A percentile compares a stretch with the other conserved stretches of the same genome.
phyloP scores from a whole-genome alignment of 2,113 vertebrate species.

The Coturnix japonica region DNA sequence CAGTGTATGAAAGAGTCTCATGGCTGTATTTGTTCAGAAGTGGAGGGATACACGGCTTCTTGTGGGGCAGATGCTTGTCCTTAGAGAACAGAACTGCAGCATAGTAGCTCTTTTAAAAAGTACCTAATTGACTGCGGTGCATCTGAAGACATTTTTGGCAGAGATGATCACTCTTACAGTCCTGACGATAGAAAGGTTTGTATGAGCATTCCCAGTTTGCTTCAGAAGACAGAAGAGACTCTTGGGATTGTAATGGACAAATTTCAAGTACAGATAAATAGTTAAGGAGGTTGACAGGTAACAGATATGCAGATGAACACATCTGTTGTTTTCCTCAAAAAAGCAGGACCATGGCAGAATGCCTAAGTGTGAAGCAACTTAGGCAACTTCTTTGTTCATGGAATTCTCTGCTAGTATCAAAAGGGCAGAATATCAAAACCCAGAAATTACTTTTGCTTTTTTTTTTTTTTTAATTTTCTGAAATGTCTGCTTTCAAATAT shows the following conservation, averaged over 20 bases:
- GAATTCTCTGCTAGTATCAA: not conserved
- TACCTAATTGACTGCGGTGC: not conserved
- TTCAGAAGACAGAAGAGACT: not conserved
- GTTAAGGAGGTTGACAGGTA: fast-evolving
- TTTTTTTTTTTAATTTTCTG: not conserved
- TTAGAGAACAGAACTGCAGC: not conserved
- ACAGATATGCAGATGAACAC: fast-evolving
- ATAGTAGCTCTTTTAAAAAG: not conserved
- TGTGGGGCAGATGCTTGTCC: not conserved
- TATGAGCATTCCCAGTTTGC: not conserved
- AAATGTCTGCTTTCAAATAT: not conserved
- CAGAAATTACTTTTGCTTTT: not conserved
- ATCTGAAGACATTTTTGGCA: not conserved
- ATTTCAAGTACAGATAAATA: not conserved
- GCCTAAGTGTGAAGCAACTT: not conserved
- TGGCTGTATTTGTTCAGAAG: fast-evolving
- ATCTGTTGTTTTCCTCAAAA: not conserved
- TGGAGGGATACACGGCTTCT: not conserved
- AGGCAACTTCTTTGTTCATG: fast-evolving
- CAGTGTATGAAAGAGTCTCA: not conserved
- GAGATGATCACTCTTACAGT: not conserved
- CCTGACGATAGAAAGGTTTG: not conserved
- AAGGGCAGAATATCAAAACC: fast-evolving
- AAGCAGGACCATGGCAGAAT: not conserved
- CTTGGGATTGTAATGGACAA: not conserved